These are phyloP conservation scores for Micrastur ruficollis DNA, from an alignment of 2,797 vertebrate genomes.

Conservation along the genomic window DNA sequence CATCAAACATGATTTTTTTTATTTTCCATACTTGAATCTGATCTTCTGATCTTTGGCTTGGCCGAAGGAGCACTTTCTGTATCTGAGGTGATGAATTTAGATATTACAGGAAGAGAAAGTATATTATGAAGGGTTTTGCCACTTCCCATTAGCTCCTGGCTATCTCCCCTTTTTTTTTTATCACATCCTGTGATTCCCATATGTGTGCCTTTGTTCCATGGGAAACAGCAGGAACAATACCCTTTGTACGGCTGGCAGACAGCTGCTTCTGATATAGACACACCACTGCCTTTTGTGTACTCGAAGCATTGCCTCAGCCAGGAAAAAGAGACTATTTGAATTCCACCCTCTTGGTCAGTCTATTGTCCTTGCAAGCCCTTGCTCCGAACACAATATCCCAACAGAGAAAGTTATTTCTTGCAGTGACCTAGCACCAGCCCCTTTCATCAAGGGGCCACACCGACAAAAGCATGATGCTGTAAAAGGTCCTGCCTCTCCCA, in stretches of 20 bases:
- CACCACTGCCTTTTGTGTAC: background rate
- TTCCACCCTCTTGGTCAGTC: constrained; percentile 6
- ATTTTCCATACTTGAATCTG: background rate
- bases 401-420: background rate
- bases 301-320: background rate
- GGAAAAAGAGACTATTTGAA: background rate
- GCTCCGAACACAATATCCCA: background rate
- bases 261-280: background rate
- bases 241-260: constrained; percentile 28
- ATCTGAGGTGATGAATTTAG: background rate
- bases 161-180: background rate
- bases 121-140: background rate
- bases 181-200: background rate
- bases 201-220: background rate
- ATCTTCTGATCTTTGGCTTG: background rate
- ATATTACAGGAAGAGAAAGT: background rate
- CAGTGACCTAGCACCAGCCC: background rate
- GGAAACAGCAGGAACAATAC: constrained; percentile 15
- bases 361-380: background rate
- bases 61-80: background rate
- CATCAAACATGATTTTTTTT: background rate
- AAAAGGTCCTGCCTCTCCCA: background rate
- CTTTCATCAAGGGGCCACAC: background rate
- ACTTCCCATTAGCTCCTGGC: background rate
- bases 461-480: background rate